Base-by-base conservation (phyloP, 2,113 vertebrate species). In the Mirounga angustirostris region DNA sequence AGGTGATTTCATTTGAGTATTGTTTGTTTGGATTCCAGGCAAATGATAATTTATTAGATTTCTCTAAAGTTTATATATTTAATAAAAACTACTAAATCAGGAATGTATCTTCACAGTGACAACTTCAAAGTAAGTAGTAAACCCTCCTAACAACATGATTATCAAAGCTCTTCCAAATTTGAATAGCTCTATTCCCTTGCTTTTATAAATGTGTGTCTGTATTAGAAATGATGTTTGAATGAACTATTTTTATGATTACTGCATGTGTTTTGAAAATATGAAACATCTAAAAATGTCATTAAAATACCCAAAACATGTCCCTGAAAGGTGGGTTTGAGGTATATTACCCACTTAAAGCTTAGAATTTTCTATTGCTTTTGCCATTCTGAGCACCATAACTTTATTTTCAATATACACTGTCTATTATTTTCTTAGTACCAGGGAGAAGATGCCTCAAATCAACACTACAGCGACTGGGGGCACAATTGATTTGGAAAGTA, bases 401-500 rank as follows among this genome's bases (percentile, higher is more conserved):
- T 92, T 88, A 71, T 85, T 90, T 94, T 88, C 91, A 91, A 71
- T 54, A 65, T 79, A 52, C 2, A 46, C n/a, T n/a, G 26, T 15
- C 40, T 78, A 33, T 54, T 92, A 67, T 93, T 93, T 92, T 43
- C 87, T 83, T 26, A 83, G 56, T 9, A 74, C 8, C 43, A 46
- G 11, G 63, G 19, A 94, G 36, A 94, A 92, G 71, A 67, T 81
- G 21, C 63, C 81, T 76, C 30, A 88, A 78, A 94, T 95, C 89
- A 98, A 93, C 71, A 69, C 26, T 43, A 43, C 14, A 43, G 40
- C 59, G 56, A 46, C 24, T 82, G 95, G 76, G 76, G 91, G 67
- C 91, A 96, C 59, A 65, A n/a, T 14, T 33, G 65, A 95, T 90
- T 79, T 24, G 24, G 91, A 82, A 95, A 63, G 65, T 61, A 85